Percentiles rank a stretch among this genome's conserved stretches.
Conservation (phyloP, 1,140 invertebrate genomes). For the Lasaia peninsularis region DNA sequence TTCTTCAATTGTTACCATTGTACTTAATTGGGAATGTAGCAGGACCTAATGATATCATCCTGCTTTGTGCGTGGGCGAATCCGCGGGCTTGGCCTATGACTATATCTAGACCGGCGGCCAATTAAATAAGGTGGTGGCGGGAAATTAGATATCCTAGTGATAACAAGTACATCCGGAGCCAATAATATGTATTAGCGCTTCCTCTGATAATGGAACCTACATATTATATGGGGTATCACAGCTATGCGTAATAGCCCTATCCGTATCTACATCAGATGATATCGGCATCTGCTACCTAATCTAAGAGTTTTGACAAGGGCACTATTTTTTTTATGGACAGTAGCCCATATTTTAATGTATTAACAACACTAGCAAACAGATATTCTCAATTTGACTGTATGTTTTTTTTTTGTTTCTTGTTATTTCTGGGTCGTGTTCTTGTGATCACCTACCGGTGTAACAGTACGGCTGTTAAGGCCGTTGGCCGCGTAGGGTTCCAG, state of each 20-base stretch:
- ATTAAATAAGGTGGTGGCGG: conserved; percentile 4
- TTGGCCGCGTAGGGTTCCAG: too few relatives aligned
- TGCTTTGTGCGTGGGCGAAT: neutral
- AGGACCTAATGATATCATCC: neutral
- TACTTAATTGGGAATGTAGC: neutral
- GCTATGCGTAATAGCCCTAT: too few relatives aligned
- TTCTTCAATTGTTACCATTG: neutral
- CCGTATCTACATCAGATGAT: too few relatives aligned
- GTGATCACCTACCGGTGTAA: too few relatives aligned
- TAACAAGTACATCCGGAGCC: neutral
- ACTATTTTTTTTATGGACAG: too few relatives aligned
- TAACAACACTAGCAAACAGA: too few relatives aligned
- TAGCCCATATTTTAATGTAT: too few relatives aligned
- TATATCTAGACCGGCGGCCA: conserved; percentile 1
- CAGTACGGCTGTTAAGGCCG: too few relatives aligned
- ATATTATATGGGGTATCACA: neutral
- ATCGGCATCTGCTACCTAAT: too few relatives aligned
- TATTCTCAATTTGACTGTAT: too few relatives aligned
- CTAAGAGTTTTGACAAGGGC: too few relatives aligned
- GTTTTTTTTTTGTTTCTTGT: too few relatives aligned
- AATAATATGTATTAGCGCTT: neutral
- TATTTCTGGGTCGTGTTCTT: neutral
- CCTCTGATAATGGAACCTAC: neutral
- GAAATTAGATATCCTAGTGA: conserved; percentile 8
- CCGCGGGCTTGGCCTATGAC: neutral